Conservation (phyloP, 1,140 invertebrate species). For the Aphelenchoides avenae region DNA sequence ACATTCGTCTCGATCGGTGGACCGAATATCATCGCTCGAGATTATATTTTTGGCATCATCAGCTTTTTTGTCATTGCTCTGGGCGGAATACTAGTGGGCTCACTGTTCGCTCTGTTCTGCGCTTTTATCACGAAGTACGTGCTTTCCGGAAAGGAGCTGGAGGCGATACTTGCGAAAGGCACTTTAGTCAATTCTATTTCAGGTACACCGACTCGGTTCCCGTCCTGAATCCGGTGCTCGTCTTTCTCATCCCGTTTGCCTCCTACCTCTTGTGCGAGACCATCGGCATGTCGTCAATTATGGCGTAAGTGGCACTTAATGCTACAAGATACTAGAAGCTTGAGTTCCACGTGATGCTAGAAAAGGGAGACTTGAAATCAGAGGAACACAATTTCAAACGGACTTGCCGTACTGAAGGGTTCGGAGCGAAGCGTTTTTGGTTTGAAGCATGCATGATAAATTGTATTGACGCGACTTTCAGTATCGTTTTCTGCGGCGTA, state of each 20-base stretch:
- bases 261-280: constrained; percentile 46
- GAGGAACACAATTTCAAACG: no score
- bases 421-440: no score
- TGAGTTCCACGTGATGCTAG: no score
- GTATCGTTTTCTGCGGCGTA: constrained; percentile 95
- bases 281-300: constrained; percentile 47
- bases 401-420: no score
- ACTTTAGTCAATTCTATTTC: constrained; percentile 11
- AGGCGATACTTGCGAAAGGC: background rate
- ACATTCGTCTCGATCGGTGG: constrained; percentile 67
- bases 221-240: constrained; percentile 55
- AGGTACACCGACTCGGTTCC: constrained; percentile 50
- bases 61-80: constrained; percentile 90
- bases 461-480: no score
- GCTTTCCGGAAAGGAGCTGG: no score
- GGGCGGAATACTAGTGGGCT: constrained; percentile 70
- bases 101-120: constrained; percentile 86
- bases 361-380: no score
- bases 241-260: constrained; percentile 51
- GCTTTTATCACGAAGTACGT: constrained; percentile 64
- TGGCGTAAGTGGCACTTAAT: constrained; percentile 40
- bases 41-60: constrained; percentile 77
- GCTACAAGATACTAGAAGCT: background rate
- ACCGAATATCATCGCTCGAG: constrained; percentile 40
- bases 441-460: no score